Conservation (phyloP, 2,113 vertebrate species). For the Columba janthina region DNA sequence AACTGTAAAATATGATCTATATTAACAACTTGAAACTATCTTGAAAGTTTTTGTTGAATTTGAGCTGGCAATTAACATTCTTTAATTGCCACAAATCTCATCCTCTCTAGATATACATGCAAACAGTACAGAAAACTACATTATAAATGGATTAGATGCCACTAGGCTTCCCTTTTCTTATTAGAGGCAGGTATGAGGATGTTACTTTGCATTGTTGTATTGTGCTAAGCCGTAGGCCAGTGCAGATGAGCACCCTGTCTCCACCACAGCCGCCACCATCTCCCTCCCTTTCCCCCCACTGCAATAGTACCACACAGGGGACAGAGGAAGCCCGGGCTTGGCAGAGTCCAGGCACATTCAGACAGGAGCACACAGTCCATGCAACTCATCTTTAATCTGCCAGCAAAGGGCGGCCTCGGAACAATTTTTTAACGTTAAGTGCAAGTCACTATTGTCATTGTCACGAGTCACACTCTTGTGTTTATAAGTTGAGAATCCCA, state of each 20-base stretch:
- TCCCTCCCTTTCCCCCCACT: not conserved
- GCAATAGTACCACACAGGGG: accelerated
- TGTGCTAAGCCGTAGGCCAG: accelerated
- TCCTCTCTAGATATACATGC: not conserved
- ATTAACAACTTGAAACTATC: not conserved
- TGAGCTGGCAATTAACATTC: not conserved
- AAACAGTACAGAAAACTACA: not conserved
- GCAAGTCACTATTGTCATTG: not conserved
- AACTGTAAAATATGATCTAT: not conserved
- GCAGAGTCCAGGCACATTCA: not conserved
- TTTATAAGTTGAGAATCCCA: not conserved
- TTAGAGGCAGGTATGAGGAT: not conserved
- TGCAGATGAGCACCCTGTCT: not conserved
- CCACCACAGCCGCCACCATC: not conserved
- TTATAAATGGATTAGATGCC: not conserved
- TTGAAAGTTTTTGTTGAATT: not conserved
- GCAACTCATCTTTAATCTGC: not conserved
- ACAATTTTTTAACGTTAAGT: not conserved
- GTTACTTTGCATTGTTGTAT: not conserved
- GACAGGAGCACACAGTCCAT: not conserved
- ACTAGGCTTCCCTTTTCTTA: not conserved
- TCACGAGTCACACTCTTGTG: not conserved
- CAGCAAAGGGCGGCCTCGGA: not conserved
- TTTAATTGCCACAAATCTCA: not conserved
- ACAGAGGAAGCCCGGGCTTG: not conserved